Evolutionary conservation across 2,113 vertebrate genomes (phyloP).

Genomic region (Copsychus sechellarum): DNA sequence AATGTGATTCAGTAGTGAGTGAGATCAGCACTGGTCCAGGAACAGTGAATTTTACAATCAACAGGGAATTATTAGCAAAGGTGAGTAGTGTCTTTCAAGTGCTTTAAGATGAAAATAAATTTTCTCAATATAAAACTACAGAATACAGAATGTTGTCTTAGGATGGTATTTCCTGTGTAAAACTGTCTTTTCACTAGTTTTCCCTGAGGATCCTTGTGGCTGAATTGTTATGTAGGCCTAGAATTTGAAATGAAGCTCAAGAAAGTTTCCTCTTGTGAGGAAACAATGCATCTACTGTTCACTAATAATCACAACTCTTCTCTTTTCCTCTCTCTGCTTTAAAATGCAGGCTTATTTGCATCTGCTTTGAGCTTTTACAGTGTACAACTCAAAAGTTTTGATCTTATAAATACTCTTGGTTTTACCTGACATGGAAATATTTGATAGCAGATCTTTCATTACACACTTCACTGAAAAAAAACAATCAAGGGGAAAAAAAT

Average conservation of each 20-base stretch:
- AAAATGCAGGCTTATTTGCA: neutral
- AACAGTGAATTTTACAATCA: conserved; percentile 86
- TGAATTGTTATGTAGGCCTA: neutral
- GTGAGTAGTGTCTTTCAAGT: conserved; percentile 68
- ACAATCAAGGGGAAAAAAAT: no score
- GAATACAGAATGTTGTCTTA: neutral
- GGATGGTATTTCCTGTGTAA: neutral
- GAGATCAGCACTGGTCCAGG: conserved; percentile 77
- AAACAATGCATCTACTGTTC: neutral
- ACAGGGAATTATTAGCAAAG: conserved; percentile 86
- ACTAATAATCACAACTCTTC: neutral
- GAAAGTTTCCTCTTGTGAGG: neutral
- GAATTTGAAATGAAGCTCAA: neutral
- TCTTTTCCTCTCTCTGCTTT: neutral
- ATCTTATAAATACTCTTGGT: neutral
- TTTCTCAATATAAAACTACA: neutral
- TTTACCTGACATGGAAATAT: neutral
- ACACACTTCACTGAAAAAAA: neutral
- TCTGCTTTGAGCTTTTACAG: neutral
- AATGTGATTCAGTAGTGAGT: conserved; percentile 83
- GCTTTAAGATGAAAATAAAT: neutral
- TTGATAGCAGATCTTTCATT: neutral
- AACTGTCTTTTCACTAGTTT: neutral
- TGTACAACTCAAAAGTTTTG: neutral
- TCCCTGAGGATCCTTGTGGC: neutral